Percentiles rank a stretch among this genome's conserved stretches.
Conservation (phyloP, 1,140 invertebrate genomes). For the Anastatus disparis region DNA sequence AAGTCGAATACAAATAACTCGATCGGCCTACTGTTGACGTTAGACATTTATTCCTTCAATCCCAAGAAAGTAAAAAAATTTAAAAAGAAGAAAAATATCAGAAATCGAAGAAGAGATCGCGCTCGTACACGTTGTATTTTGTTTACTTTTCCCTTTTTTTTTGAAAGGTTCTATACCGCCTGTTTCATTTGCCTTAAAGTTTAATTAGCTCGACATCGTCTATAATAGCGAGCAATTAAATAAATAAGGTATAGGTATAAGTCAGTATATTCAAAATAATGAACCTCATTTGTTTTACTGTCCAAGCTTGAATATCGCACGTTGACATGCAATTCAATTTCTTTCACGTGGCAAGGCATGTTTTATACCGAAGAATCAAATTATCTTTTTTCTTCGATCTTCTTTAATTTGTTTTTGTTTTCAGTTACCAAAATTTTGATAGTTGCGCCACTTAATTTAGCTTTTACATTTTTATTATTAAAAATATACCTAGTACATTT, state of each 20-base stretch:
- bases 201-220: conserved; percentile 58
- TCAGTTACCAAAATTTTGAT: background rate
- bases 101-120: background rate
- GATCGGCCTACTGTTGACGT: background rate
- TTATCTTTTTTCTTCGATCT: conserved; percentile 26
- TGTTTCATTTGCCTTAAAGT: conserved; percentile 49
- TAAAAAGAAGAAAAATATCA: conserved; percentile 1
- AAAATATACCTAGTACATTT: too few species aligned
- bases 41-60: conserved; percentile 12
- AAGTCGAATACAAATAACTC: conserved; percentile 3
- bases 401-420: too few species aligned
- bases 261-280: conserved; percentile 57
- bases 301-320: conserved; percentile 49
- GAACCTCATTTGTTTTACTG: conserved; percentile 51
- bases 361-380: background rate
- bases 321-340: conserved; percentile 21
- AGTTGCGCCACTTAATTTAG: background rate
- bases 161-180: too few species aligned
- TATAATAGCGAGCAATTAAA: conserved; percentile 59
- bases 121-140: background rate
- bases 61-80: conserved; percentile 9
- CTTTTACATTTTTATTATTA: too few species aligned
- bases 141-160: background rate
- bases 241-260: conserved; percentile 57
- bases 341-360: background rate